Conservation (phyloP, 2,797 vertebrate species). For the Parauchenoglanis punctatus region DNA sequence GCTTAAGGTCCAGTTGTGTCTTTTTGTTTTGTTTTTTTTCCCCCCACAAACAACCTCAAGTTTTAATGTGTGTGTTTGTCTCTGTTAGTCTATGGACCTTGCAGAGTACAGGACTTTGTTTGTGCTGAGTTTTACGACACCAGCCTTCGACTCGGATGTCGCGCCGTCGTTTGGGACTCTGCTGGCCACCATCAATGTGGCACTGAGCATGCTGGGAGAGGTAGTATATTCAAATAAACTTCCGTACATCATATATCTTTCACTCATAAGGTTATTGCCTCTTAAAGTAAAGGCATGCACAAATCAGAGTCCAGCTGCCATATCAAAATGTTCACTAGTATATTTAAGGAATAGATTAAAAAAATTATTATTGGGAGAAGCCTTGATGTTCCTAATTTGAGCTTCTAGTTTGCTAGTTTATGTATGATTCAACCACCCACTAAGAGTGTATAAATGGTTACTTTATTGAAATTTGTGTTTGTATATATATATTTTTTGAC, state of each 20-base stretch:
- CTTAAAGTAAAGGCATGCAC: background rate
- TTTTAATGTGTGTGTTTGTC: conserved; percentile 9
- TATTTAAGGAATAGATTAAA: background rate
- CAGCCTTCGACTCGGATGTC: conserved; percentile 92
- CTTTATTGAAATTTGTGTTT: background rate
- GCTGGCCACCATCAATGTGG: conserved; percentile 93
- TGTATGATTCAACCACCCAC: too few species aligned
- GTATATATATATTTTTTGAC: background rate
- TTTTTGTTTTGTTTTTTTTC: background rate
- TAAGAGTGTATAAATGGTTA: background rate
- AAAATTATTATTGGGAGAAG: background rate
- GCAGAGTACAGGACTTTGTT: conserved; percentile 92
- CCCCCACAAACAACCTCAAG: background rate
- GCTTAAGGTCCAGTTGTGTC: background rate
- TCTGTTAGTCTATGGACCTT: conserved; percentile 88
- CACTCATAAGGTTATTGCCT: background rate
- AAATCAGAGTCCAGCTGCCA: background rate
- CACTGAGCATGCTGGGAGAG: conserved; percentile 93
- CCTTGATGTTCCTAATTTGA: background rate
- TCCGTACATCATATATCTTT: background rate
- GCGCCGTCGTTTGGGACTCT: conserved; percentile 97
- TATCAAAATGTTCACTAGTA: background rate
- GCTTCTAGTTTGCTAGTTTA: background rate
- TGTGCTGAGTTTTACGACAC: conserved; percentile 91
- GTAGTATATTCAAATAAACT: conserved; percentile 63